Conservation (phyloP, 1,140 invertebrate species). For the Homarus americanus region DNA sequence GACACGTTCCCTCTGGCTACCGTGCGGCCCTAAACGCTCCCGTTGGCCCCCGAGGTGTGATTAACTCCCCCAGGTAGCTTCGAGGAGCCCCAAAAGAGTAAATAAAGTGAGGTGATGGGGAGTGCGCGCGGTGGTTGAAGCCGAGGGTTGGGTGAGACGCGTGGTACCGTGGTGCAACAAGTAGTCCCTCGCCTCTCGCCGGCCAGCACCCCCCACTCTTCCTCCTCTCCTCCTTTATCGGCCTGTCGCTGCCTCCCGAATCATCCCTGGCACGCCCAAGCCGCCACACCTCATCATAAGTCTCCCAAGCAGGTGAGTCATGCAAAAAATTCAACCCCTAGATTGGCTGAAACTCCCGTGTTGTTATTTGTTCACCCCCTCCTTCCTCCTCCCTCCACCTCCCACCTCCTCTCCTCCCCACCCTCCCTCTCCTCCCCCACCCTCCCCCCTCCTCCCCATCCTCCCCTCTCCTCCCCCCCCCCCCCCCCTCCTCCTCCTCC, state of each 20-base stretch:
- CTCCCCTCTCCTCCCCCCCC: neutral
- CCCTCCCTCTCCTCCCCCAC: neutral
- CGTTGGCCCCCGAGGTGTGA: constrained; percentile 1
- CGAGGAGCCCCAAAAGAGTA: neutral
- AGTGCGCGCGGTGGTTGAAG: constrained; percentile 30
- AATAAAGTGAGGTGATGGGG: constrained; percentile 22
- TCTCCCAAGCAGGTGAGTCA: constrained; percentile 49
- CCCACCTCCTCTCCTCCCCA: neutral
- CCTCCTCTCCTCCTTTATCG: constrained; percentile 4
- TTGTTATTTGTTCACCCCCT: neutral
- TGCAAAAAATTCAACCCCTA: neutral
- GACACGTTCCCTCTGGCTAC: constrained; percentile 9
- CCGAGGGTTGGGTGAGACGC: constrained; percentile 1
- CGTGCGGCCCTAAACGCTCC: constrained; percentile 28
- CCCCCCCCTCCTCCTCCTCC: neutral
- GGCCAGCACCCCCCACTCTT: constrained; percentile 18
- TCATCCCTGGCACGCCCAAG: constrained; percentile 6
- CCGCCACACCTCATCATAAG: constrained; percentile 31
- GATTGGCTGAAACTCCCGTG: neutral
- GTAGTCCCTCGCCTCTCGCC: constrained; percentile 23
- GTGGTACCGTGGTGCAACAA: constrained; percentile 25
- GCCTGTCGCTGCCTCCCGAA: constrained; percentile 7
- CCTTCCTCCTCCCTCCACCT: neutral
- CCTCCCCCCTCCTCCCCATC: neutral
- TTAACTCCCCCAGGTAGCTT: constrained; percentile 3